These are phyloP conservation scores for Volucella inflata DNA, from an alignment of 2,888 invertebrate species.

Conservation along the genomic window DNA sequence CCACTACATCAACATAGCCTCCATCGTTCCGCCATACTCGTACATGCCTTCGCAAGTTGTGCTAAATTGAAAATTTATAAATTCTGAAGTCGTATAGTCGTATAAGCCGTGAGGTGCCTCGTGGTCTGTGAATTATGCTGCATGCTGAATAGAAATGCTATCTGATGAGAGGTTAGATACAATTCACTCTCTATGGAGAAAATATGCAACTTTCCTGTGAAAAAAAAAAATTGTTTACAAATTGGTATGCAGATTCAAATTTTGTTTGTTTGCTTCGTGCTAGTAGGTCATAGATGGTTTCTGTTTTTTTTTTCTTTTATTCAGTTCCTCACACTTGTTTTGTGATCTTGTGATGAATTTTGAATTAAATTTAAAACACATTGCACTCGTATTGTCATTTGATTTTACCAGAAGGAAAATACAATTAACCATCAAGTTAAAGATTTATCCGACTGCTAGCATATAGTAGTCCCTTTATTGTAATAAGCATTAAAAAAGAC, in stretches of 20 bases:
- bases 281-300: conserved; percentile 47
- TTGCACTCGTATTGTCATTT: no score
- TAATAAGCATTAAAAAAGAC: no score
- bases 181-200: conserved; percentile 41
- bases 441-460: no score
- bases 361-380: background rate
- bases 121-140: conserved; percentile 38
- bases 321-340: background rate
- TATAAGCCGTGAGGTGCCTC: conserved; percentile 18
- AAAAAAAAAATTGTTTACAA: conserved; percentile 35
- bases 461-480: no score
- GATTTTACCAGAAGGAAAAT: no score
- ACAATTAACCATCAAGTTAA: no score
- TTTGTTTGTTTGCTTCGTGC: conserved; percentile 2
- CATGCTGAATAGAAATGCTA: conserved; percentile 23
- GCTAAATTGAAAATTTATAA: conserved; percentile 46
- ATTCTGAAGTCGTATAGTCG: conserved; percentile 39
- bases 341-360: conserved; percentile 4
- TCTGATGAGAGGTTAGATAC: background rate
- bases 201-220: conserved; percentile 30
- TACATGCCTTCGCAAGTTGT: conserved; percentile 22
- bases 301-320: conserved; percentile 16
- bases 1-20: conserved; percentile 19
- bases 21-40: background rate
- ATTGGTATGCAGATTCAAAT: conserved; percentile 59